These are phyloP conservation scores for Meloe dianella DNA, from an alignment of 2,888 invertebrate species.

Conservation along the genomic window DNA sequence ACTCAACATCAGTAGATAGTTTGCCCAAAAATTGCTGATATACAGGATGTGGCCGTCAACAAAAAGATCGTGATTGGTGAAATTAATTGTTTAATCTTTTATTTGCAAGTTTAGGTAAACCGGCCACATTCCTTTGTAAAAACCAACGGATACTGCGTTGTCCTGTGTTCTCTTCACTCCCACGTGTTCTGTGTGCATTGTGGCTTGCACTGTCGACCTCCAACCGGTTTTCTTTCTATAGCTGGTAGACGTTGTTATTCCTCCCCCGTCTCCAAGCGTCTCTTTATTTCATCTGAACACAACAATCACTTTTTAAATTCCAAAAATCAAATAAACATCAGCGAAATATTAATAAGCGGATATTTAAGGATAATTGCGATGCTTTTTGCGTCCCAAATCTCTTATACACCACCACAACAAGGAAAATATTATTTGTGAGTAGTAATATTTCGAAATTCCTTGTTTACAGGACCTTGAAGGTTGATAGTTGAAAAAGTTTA, in stretches of 20 bases:
- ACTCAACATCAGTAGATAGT: no score
- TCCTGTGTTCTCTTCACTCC: slow-evolving; percentile 39
- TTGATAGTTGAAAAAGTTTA: background rate
- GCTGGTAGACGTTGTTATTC: slow-evolving; percentile 39
- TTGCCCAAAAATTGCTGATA: background rate
- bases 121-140: slow-evolving; percentile 46
- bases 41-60: background rate
- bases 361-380: no score
- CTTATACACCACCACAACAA: no score
- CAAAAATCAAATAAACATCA: background rate
- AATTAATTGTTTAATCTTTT: slow-evolving; percentile 40
- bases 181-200: slow-evolving; percentile 38
- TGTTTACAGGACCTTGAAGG: background rate
- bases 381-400: no score
- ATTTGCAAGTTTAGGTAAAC: slow-evolving; percentile 48
- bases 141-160: slow-evolving; percentile 36
- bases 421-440: no score
- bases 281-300: background rate
- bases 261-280: slow-evolving; percentile 28
- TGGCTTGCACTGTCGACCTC: slow-evolving; percentile 46
- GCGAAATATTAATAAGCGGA: background rate
- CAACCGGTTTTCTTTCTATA: slow-evolving; percentile 50
- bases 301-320: slow-evolving; percentile 11
- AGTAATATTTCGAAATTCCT: background rate
- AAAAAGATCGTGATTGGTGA: background rate